These are phyloP conservation scores for Stenichneumon culpator DNA, from an alignment of 2,888 invertebrate species.

Conservation along the genomic window DNA sequence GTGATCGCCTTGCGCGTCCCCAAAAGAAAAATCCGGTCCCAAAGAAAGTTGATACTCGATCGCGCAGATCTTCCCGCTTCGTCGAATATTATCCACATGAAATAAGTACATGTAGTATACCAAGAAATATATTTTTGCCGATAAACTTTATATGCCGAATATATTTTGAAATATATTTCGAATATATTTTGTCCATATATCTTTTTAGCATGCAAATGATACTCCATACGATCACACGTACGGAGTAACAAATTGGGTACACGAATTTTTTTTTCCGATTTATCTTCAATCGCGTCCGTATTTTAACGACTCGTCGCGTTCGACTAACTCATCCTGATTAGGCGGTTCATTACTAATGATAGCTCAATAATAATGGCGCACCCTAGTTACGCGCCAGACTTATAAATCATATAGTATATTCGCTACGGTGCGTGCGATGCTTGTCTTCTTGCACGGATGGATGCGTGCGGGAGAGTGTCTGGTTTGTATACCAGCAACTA, in stretches of 20 bases:
- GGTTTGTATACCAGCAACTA: slow-evolving; percentile 47
- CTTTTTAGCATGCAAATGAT: background rate
- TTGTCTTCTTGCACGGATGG: slow-evolving; percentile 49
- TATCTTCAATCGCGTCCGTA: slow-evolving; percentile 45
- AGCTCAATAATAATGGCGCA: slow-evolving; percentile 78
- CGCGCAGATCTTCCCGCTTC: slow-evolving; percentile 54
- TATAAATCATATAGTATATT: slow-evolving; percentile 79
- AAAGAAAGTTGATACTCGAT: slow-evolving; percentile 43
- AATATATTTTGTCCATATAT: background rate
- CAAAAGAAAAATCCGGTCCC: slow-evolving; percentile 30
- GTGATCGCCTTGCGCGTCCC: background rate
- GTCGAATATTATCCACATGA: slow-evolving; percentile 41
- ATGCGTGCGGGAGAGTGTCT: slow-evolving; percentile 65
- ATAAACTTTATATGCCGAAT: background rate
- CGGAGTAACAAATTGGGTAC: background rate
- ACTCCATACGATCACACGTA: background rate
- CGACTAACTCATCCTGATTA: slow-evolving; percentile 75
- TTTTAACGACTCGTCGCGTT: slow-evolving; percentile 57
- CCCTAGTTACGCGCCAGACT: slow-evolving; percentile 74
- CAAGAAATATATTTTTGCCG: slow-evolving; percentile 8
- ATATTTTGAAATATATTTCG: background rate
- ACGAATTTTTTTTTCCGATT: background rate
- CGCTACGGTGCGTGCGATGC: slow-evolving; percentile 60
- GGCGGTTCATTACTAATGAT: slow-evolving; percentile 79
- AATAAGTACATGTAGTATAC: background rate